These are phyloP conservation scores for Petroica traversi DNA, from an alignment of 2,113 vertebrate species.

Conservation along the genomic window DNA sequence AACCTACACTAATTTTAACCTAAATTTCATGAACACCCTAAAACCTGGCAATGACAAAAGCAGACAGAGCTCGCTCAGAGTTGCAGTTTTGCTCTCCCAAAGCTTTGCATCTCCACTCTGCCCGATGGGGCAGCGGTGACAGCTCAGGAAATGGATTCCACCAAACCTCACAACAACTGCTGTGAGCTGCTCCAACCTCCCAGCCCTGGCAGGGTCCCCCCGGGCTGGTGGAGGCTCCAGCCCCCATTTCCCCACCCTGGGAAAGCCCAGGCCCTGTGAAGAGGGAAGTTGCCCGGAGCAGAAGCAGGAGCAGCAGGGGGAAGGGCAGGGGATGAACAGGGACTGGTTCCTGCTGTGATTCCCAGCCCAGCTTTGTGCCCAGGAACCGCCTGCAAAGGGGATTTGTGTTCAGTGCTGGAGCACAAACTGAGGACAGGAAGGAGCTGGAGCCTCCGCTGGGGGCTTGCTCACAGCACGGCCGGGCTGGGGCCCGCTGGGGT, in stretches of 20 bases:
- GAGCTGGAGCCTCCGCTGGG: background rate
- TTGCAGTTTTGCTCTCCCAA: background rate
- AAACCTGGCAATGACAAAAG: background rate
- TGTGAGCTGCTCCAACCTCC: constrained; percentile 61
- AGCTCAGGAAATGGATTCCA: constrained; percentile 68
- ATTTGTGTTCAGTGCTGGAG: too few relatives aligned
- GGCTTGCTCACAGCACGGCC: fast-evolving
- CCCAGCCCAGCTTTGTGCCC: fast-evolving
- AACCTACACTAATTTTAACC: background rate
- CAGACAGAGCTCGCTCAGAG: fast-evolving
- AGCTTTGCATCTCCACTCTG: background rate
- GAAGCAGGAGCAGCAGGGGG: background rate
- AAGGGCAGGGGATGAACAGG: background rate
- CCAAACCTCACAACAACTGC: constrained; percentile 53
- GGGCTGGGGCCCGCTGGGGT: background rate
- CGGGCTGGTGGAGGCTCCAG: background rate
- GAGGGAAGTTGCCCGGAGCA: background rate
- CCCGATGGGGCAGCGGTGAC: constrained; percentile 19
- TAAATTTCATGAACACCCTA: too few relatives aligned
- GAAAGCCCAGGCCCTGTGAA: background rate
- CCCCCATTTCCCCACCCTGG: fast-evolving
- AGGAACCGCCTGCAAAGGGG: background rate
- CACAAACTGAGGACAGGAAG: background rate
- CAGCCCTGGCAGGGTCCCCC: background rate
- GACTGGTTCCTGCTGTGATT: background rate